Evolutionary conservation across 1,140 invertebrate species (phyloP), one percentile per base, ranked within the genome.

Genomic region (Mamestra configurata): DNA sequence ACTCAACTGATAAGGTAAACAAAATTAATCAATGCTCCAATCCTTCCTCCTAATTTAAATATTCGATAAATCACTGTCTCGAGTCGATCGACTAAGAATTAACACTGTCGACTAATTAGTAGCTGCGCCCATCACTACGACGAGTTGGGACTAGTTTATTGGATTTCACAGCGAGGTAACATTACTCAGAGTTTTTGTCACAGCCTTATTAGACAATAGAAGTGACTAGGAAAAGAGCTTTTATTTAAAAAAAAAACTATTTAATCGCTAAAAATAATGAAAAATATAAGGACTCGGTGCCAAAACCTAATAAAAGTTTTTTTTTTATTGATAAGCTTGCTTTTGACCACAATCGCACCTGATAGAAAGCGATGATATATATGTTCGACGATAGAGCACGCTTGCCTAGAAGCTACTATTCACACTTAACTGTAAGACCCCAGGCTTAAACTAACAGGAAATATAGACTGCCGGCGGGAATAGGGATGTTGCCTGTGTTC

Each of bases 21-120:
- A 2, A 55, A n/a, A 55, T 24, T 22, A 55, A 55, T 55, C 53
- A 27, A 55, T 11, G 22, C 2, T n/a, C 20, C 20, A 24, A 55
- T 55, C 22, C 22, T 55, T 55, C 13, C 10, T 27, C 10, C 0
- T 31, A 40, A 40, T 64, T 40, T 64, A 35, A 64, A 40, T 64
- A 64, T 35, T 18, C 31, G n/a, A 64, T 40, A 64, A 64, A 64
- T 64, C 35, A 64, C 35, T 40, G 59, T 37, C 35, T 40, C 35
- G 5, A 10, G 35, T 64, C 59, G n/a, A 64, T 40, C 31, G 59
- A 59, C 55, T 31, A 22, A 27, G 55, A 40, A 64, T 40, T 22
- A 64, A 64, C 40, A 40, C 37, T 37, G 2, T 40, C n/a, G 59
- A 40, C n/a, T 64, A 64, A 64, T 64, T 40, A 40, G 35, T 10